A percentile compares a stretch with the other conserved stretches of the same genome.
Evolutionary conservation across 2,888 invertebrate species (phyloP).

Genomic region (Pterobdella sp.): DNA sequence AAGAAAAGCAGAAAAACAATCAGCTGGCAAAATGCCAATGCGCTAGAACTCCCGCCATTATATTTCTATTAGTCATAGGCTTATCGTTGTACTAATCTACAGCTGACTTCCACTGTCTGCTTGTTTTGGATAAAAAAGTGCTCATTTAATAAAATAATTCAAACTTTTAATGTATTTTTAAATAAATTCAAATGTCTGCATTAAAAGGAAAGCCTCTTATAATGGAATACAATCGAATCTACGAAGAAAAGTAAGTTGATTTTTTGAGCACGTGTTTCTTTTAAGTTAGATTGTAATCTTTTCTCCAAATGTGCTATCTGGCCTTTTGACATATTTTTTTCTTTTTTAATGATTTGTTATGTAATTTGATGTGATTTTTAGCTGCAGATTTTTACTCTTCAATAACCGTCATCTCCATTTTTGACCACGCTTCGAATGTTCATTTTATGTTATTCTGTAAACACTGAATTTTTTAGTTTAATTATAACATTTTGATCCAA

Average conservation of each 20-base stretch:
- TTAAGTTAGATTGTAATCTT: neutral
- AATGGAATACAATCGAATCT: constrained; percentile 14
- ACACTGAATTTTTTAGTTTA: too few species aligned
- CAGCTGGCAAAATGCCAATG: neutral
- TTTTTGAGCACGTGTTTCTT: neutral
- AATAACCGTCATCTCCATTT: too few species aligned
- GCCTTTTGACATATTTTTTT: too few species aligned
- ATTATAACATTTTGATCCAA: too few species aligned
- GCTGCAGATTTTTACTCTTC: too few species aligned
- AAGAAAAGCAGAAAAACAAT: neutral
- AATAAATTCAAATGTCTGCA: neutral
- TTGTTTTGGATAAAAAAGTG: neutral
- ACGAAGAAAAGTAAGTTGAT: neutral
- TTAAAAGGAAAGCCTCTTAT: constrained; percentile 2
- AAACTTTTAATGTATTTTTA: neutral
- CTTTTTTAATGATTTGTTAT: too few species aligned
- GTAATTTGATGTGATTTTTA: too few species aligned
- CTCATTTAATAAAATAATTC: neutral
- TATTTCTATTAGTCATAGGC: constrained; percentile 2
- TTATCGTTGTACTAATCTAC: constrained; percentile 15
- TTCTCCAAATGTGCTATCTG: too few species aligned
- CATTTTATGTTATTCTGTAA: too few species aligned
- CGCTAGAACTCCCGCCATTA: constrained; percentile 14
- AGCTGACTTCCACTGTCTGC: constrained; percentile 12
- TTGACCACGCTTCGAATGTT: too few species aligned